Base-by-base conservation (phyloP, 1,140 invertebrate species). In the Palaemon carinicauda region DNA sequence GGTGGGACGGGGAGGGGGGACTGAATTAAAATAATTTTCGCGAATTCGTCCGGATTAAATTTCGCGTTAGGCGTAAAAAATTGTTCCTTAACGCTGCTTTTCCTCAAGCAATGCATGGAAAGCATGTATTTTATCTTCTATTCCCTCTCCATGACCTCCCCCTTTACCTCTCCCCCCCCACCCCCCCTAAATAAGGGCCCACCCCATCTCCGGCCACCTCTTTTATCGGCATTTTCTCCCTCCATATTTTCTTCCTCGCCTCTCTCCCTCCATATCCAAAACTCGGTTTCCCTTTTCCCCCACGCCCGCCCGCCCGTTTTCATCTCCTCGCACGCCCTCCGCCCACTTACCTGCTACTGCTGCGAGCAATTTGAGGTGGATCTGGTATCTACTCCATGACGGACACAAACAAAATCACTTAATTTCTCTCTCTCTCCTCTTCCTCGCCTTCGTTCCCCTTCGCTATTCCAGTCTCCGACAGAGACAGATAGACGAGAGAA, bases 401-500 rank as follows among this genome's bases (percentile, higher is more conserved):
- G 65, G 81, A 81, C 71, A 81, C 79, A 73, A 24, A 56, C 79
- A 81, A 87, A 75, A 80, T 87, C 71, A 56, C 85, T 81, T 74
- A 73, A 79, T 87, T 87, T 81, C n/a, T 87, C 78, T 53, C 53
- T 41, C 78, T 82, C 27, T 87, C 60, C 81, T 41, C 79, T 79
- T 73, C 77, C 85, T 81, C 85, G 81, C 85, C 85, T 87, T 81
- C 85, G 81, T 87, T 87, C 78, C 81, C 81, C 79, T 87, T 87
- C 85, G 79, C 85, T 87, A 81, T 87, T 79, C 85, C 77, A 69
- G 78, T 87, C 85, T 87, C 81, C 79, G 71, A 81, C 85, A 82
- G 85, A 80, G 85, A 87, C 85, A 87, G 85, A 87, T 87, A 87
- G 85, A 87, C 79, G 79, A 87, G 85, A 87, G 85, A 87, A 87